Percentiles rank a stretch among this genome's conserved stretches.
Conservation (phyloP, 37 sponge, comb jelly and placozoan genomes). For the Halichondria panicea region DNA sequence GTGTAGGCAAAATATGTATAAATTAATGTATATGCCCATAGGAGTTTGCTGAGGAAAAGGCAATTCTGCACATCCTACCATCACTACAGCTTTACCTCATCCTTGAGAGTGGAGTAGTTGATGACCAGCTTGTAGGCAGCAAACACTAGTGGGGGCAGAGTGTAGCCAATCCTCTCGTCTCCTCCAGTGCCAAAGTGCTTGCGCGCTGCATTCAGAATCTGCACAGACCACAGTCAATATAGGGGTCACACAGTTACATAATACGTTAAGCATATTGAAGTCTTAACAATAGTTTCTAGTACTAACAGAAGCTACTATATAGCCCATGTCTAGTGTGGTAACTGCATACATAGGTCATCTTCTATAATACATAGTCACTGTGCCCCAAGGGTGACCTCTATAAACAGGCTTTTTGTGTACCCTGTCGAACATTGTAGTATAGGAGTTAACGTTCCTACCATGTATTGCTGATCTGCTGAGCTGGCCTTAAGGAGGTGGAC, state of each 20-base stretch:
- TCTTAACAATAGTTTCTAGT: too few relatives aligned
- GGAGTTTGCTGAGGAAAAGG: too few relatives aligned
- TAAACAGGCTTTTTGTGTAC: conserved; percentile 28
- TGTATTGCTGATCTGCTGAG: conserved; percentile 90
- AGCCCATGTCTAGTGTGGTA: too few relatives aligned
- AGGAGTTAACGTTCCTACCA: conserved; percentile 48
- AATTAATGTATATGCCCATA: not conserved
- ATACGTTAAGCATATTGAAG: too few relatives aligned
- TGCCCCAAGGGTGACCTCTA: too few relatives aligned
- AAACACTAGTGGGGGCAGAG: conserved; percentile 91
- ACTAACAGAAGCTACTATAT: too few relatives aligned
- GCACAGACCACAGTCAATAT: not conserved
- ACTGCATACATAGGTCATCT: too few relatives aligned
- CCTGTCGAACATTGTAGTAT: not conserved
- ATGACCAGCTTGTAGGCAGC: conserved; percentile 78
- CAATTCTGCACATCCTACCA: not conserved
- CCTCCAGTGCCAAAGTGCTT: conserved; percentile 91
- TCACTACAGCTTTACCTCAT: conserved; percentile 44
- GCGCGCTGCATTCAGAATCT: conserved; percentile 84
- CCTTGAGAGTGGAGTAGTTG: conserved; percentile 63
- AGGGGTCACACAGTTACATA: too few relatives aligned
- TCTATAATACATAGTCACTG: too few relatives aligned
- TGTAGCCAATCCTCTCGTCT: conserved; percentile 71
- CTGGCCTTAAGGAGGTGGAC: conserved; percentile 80
- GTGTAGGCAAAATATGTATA: not conserved